These are phyloP conservation scores for Lasioglossum figueresi DNA, from an alignment of 2,888 invertebrate species.

Conservation along the genomic window DNA sequence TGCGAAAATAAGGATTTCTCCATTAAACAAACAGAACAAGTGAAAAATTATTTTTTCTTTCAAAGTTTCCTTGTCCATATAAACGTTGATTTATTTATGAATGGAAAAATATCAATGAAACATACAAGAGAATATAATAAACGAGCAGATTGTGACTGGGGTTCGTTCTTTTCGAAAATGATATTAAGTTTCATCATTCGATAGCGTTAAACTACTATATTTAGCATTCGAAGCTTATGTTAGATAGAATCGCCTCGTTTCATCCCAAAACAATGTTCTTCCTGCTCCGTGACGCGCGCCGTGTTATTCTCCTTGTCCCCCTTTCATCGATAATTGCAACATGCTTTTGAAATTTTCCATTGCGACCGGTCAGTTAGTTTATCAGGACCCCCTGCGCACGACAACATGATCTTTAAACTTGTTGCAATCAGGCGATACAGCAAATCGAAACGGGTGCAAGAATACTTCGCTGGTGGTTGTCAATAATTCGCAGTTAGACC, in stretches of 20 bases:
- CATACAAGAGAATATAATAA: neutral
- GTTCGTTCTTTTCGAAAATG: neutral
- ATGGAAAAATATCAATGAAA: neutral
- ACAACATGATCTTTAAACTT: slow-evolving; percentile 48
- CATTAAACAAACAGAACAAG: neutral
- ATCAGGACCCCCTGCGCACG: slow-evolving; percentile 71
- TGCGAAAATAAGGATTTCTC: no score
- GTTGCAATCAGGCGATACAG: slow-evolving; percentile 15
- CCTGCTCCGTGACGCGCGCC: neutral
- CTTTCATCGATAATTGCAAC: neutral
- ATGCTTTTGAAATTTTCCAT: slow-evolving; percentile 57
- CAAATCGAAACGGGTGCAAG: slow-evolving; percentile 9
- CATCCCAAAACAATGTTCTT: neutral
- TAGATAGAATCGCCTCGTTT: slow-evolving; percentile 4
- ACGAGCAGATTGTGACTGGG: neutral
- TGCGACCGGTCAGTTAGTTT: slow-evolving; percentile 49
- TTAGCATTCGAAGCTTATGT: neutral
- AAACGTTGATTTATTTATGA: neutral
- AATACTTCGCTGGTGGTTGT: slow-evolving; percentile 5
- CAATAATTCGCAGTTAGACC: slow-evolving; percentile 25
- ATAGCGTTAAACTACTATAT: neutral
- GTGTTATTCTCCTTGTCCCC: neutral
- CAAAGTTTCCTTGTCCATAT: neutral
- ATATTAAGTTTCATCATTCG: neutral
- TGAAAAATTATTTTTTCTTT: neutral